Evolutionary conservation across 2,113 vertebrate species (phyloP), one percentile per base, ranked within the genome.

Genomic region (Callospermophilus lateralis): DNA sequence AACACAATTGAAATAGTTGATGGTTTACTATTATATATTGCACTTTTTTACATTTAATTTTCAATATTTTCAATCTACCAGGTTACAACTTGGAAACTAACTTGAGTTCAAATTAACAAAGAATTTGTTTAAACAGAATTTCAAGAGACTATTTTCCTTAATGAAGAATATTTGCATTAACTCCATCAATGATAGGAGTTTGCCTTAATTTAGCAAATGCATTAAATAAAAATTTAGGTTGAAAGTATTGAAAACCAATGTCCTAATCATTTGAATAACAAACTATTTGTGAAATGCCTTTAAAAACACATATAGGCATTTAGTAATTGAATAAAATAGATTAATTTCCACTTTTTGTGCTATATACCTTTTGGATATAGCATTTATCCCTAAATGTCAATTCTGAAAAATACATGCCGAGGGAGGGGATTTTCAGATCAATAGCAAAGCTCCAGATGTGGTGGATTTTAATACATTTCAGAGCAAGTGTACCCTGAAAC

Each of bases 401-500:
- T n/a, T 79, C 63, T 93, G 45, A 61, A 86, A 93, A 67, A 12
- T 77, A 76, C 17, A 65, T 22, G 6, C 4, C 80, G 10, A 77
- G 0, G 11, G 84, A 58, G 76, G 3, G 86, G 20, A 85, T 79
- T 91, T 96, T 93, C 74, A 93, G 39, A 80, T 74, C 19, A 58
- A 26, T 91, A 78, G 2, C 0, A 67, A 93, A 94, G 11, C 22
- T 93, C 22, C 34, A 94, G 78, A 58, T 73, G 5, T 63, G 89
- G n/a, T 53, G 5, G 19, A 89, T 96, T 95, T 95, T 72, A 15
- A 88, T 92, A 1, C 45, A 83, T 58, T 91, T 95, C 22, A 97
- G 58, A 48, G 26, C 0, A 9, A 94, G 22, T 95, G 6, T 89
- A 3, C 17, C 74, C 51, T 96, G 58, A 96, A 48, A 79, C 0